These are phyloP conservation scores for Canis aureus DNA, from an alignment of 2,113 vertebrate species.

Conservation along the genomic window DNA sequence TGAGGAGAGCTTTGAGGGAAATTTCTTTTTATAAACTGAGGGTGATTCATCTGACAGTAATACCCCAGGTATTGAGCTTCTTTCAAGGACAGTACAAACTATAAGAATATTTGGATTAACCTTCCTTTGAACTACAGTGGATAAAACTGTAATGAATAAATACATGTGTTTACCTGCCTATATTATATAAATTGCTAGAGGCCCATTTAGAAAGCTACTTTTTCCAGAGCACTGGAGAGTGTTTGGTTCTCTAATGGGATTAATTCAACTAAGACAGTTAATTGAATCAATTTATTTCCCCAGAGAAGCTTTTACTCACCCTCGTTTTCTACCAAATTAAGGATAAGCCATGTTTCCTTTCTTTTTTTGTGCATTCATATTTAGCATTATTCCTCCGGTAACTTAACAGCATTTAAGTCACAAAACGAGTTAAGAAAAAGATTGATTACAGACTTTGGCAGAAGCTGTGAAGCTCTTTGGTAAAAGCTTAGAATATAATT, in stretches of 20 bases:
- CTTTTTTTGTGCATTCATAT: not conserved
- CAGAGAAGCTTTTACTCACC: slow-evolving; percentile 39
- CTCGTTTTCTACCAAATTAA: slow-evolving; percentile 67
- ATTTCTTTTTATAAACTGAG: not conserved
- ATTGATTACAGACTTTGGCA: slow-evolving; percentile 16
- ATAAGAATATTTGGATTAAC: not conserved
- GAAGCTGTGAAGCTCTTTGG: slow-evolving; percentile 28
- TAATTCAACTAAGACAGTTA: slow-evolving; percentile 61
- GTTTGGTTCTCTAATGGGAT: slow-evolving; percentile 45
- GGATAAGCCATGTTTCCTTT: not conserved
- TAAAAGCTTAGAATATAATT: slow-evolving; percentile 22
- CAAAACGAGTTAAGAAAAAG: slow-evolving; percentile 44
- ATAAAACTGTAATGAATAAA: not conserved
- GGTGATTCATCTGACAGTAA: not conserved
- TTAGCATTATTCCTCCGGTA: slow-evolving; percentile 25
- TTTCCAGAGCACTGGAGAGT: slow-evolving; percentile 24
- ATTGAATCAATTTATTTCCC: slow-evolving; percentile 64
- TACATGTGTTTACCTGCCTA: not conserved
- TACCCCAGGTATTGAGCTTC: not conserved
- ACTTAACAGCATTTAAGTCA: slow-evolving; percentile 3
- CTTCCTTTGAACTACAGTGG: not conserved
- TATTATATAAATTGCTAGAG: not conserved
- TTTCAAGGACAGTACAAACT: slow-evolving; percentile 33
- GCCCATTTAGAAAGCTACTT: slow-evolving; percentile 42
- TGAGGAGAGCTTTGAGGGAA: not conserved